phyloP scores from a whole-genome alignment of 1,140 invertebrate genomes.

The Eueides isabella region DNA sequence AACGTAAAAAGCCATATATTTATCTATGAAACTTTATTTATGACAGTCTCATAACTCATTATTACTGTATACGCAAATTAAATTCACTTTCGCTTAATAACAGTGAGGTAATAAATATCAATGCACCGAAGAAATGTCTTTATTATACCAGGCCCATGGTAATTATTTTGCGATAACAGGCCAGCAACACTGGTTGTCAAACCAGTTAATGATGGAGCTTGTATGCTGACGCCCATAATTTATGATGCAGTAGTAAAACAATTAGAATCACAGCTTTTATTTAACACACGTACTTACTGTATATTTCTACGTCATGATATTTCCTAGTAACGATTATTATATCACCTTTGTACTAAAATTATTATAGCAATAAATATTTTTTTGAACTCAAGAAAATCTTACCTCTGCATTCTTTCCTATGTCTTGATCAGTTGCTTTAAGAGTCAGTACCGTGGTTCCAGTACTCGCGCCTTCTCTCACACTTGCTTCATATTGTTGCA shows the following conservation, averaged over 20 bases:
- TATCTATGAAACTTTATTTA: too few species aligned
- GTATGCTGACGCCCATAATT: slow-evolving; percentile 2
- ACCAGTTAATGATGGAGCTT: slow-evolving; percentile 20
- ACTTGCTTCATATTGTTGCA: slow-evolving; percentile 92
- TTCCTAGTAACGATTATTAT: not conserved
- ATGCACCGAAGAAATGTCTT: slow-evolving; percentile 19
- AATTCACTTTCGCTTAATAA: not conserved
- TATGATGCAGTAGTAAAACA: slow-evolving; percentile 11
- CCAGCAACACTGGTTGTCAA: slow-evolving; percentile 19
- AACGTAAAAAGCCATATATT: too few species aligned
- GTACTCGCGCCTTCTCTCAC: slow-evolving; percentile 92
- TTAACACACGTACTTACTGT: not conserved
- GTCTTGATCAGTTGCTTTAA: slow-evolving; percentile 96
- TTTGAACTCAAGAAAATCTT: not conserved
- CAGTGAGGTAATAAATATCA: slow-evolving; percentile 15
- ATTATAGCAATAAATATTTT: too few species aligned
- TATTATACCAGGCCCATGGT: slow-evolving; percentile 26
- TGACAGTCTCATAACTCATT: not conserved
- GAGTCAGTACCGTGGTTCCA: slow-evolving; percentile 94
- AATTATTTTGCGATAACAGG: slow-evolving; percentile 27
- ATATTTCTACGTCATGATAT: not conserved
- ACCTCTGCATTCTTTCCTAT: slow-evolving; percentile 93
- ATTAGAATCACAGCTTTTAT: slow-evolving; percentile 2
- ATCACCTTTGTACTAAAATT: not conserved
- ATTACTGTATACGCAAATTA: not conserved